A percentile compares a stretch with the other conserved stretches of the same genome.
These are phyloP conservation scores for Barnardius zonarius DNA, from an alignment of 2,113 vertebrate genomes.

Conservation along the genomic window DNA sequence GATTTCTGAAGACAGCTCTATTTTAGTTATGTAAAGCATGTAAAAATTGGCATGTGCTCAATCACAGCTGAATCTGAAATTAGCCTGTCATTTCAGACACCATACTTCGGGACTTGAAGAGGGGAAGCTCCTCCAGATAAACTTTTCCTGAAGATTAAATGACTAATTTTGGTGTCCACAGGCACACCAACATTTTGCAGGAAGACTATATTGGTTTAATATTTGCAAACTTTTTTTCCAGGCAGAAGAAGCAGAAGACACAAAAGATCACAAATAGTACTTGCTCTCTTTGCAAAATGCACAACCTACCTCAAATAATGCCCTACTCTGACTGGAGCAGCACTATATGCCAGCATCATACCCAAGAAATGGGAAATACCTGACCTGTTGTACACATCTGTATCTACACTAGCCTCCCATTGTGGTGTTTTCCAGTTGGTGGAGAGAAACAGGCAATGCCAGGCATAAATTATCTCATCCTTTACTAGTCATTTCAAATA, in stretches of 20 bases:
- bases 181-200: neutral
- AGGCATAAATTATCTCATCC: neutral
- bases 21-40: slow-evolving; percentile 80
- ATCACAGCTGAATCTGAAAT: slow-evolving; percentile 79
- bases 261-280: neutral
- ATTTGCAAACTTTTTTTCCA: neutral
- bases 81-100: slow-evolving; percentile 76
- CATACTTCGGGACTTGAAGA: slow-evolving; percentile 34
- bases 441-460: neutral
- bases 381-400: neutral
- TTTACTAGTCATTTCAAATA: neutral
- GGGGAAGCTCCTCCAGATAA: slow-evolving; percentile 36
- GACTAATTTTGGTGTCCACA: neutral
- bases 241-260: neutral
- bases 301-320: neutral
- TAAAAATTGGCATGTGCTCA: slow-evolving; percentile 75
- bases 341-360: neutral
- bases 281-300: neutral
- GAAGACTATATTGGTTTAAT: neutral
- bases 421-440: neutral
- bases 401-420: neutral
- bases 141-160: slow-evolving; percentile 20
- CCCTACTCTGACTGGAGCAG: neutral
- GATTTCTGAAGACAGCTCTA: slow-evolving; percentile 78
- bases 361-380: neutral